A percentile compares a stretch with the other conserved stretches of the same genome.
phyloP scores from a whole-genome alignment of 1,140 invertebrate species.

The Daktulosphaira vitifoliae region DNA sequence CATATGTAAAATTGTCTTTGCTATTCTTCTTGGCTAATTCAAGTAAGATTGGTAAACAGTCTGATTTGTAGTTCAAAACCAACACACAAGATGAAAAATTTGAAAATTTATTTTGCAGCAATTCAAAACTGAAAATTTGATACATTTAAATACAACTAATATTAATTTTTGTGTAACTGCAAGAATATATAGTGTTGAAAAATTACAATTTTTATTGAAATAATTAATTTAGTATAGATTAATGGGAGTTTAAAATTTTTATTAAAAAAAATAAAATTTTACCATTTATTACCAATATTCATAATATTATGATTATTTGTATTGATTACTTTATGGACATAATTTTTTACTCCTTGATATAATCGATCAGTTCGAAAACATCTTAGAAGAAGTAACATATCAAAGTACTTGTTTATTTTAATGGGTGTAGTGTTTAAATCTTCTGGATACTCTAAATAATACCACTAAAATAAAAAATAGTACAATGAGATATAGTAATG shows the following conservation, averaged over 20 bases:
- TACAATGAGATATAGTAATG: slow-evolving; percentile 68
- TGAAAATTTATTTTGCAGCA: slow-evolving; percentile 55
- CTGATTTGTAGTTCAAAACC: slow-evolving; percentile 67
- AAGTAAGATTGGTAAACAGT: slow-evolving; percentile 74
- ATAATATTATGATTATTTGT: slow-evolving; percentile 67
- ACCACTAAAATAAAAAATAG: slow-evolving; percentile 45
- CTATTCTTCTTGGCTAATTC: slow-evolving; percentile 45
- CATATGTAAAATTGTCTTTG: background rate
- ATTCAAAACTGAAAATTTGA: slow-evolving; percentile 75
- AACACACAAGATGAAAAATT: background rate
- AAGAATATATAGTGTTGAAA: no score
- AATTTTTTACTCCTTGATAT: slow-evolving; percentile 67
- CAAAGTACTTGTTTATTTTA: slow-evolving; percentile 55
- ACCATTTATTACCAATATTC: slow-evolving; percentile 77
- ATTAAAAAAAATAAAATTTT: no score
- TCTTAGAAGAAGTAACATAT: slow-evolving; percentile 68
- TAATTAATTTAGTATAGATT: no score
- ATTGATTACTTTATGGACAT: slow-evolving; percentile 69
- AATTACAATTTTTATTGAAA: no score
- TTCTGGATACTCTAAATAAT: slow-evolving; percentile 4
- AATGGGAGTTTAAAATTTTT: no score
- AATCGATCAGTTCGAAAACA: slow-evolving; percentile 80
- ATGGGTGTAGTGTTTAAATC: slow-evolving; percentile 35
- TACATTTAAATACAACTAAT: no score
- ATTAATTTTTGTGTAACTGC: no score